phyloP scores from a whole-genome alignment of 2,797 vertebrate species.

The Champsocephalus gunnari region DNA sequence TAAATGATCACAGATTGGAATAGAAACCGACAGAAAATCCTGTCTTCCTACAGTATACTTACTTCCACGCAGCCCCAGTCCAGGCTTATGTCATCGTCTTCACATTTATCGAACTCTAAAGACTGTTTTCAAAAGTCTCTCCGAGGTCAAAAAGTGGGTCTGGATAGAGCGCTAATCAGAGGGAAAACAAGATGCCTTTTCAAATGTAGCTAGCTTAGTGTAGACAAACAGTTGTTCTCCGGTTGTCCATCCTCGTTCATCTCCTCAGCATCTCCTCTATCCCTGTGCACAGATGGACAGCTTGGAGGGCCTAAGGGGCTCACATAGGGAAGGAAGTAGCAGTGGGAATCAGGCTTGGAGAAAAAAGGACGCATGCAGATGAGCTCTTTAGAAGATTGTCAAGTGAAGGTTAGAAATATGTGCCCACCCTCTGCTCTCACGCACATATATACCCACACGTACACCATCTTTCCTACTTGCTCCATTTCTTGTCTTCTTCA shows the following conservation, averaged over 20 bases:
- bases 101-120: background rate
- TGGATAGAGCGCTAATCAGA: background rate
- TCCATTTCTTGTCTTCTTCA: conserved; percentile 1
- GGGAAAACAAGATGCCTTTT: background rate
- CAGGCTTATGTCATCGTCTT: background rate
- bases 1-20: background rate
- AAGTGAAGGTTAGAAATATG: conserved; percentile 32
- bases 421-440: background rate
- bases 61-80: background rate
- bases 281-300: conserved; percentile 18
- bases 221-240: background rate
- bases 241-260: conserved; percentile 11
- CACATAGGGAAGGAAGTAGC: background rate
- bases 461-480: background rate
- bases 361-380: conserved; percentile 5
- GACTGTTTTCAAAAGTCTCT: background rate
- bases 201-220: background rate
- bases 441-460: conserved; percentile 7
- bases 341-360: conserved; percentile 1
- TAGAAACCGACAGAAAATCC: background rate
- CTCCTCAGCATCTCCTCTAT: conserved; percentile 17
- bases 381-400: conserved; percentile 31
- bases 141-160: background rate
- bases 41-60: background rate
- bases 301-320: conserved; percentile 12